Base-by-base conservation (phyloP, 2,113 vertebrate genomes). In the Sorex araneus region DNA sequence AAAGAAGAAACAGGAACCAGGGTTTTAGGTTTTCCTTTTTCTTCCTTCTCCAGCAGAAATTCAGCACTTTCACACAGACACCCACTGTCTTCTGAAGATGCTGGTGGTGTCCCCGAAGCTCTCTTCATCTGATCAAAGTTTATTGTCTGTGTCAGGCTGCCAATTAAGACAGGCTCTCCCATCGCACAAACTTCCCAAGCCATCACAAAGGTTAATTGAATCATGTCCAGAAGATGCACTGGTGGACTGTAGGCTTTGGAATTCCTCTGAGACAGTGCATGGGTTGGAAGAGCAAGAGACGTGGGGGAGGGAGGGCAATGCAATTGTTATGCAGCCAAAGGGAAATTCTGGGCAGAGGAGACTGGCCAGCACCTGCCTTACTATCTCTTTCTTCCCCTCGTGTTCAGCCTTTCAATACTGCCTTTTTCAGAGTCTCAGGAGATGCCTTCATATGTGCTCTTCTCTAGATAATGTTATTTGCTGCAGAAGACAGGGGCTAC, bases 201-300 rank as follows among this genome's bases (percentile, higher is more conserved):
- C 98, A 98, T 97, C 97, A 95, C 96, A 97, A 98, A 98, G 98
- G 98, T 98, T 98, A 98, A 98, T 98, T 98, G 98, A 98, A 98
- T 98, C 98, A 98, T 96, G 97, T 97, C 97, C 96, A 94, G 92
- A 95, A 75, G 96, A 96, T 66, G 97, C 97, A 98, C 97, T 95
- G 95, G 97, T 92, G 95, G 97, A 97, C 97, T 94, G 43, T 88
- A 96, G 97, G 97, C 96, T 96, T 96, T 92, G 97, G 94, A 96
- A 97, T 97, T 95, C 97, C 95, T 97, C 94, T 95, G 94, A 98
- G 97, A 97, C 93, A 90, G 87, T 91, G 84, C 95, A 94, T 97
- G 96, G 92, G 70, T 74, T 97, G 97, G 94, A 97, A 96, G 94
- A 97, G 96, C 70, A 96, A 97, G 97, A 93, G 91, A 96, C 95